Evolutionary conservation across 2,888 invertebrate genomes (phyloP).

Genomic region (Pemphredon lugubris): DNA sequence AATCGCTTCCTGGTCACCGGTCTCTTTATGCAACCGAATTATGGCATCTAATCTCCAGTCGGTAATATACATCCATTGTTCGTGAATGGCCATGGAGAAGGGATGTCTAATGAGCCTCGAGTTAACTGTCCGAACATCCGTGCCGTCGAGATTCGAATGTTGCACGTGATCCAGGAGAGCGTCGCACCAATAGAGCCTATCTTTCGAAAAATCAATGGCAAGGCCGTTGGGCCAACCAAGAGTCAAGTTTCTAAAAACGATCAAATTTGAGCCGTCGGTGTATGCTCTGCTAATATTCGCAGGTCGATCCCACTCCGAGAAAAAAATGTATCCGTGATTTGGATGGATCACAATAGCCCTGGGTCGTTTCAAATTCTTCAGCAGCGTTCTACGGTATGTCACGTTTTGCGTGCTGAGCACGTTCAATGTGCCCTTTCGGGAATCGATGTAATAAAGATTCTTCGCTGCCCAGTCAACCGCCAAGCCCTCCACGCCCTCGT

Average conservation of each 20-base stretch:
- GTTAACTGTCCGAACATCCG: constrained; percentile 93
- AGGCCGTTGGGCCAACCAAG: constrained; percentile 99
- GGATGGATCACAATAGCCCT: constrained; percentile 98
- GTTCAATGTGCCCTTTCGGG: constrained; percentile 95
- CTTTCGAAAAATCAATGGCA: constrained; percentile 93
- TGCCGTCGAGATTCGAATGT: constrained; percentile 94
- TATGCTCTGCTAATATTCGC: constrained; percentile 97
- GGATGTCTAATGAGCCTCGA: constrained; percentile 93
- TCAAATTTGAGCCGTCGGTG: constrained; percentile 92
- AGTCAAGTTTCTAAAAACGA: constrained; percentile 94
- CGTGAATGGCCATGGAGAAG: constrained; percentile 94
- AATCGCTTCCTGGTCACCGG: constrained; percentile 93
- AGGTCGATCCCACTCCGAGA: constrained; percentile 97
- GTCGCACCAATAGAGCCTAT: constrained; percentile 98
- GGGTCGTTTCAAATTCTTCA: constrained; percentile 94
- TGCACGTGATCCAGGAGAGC: constrained; percentile 97
- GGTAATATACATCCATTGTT: constrained; percentile 96
- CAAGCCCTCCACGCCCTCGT: constrained; percentile 97
- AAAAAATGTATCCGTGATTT: constrained; percentile 95
- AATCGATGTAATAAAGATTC: constrained; percentile 97
- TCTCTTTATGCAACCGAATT: constrained; percentile 92
- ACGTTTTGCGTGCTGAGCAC: constrained; percentile 94
- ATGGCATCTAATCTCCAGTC: constrained; percentile 98
- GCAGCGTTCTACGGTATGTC: constrained; percentile 90
- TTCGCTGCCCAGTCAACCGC: constrained; percentile 98